Base-by-base conservation (phyloP, 2,113 vertebrate species). In the Oreochromis spilurus region DNA sequence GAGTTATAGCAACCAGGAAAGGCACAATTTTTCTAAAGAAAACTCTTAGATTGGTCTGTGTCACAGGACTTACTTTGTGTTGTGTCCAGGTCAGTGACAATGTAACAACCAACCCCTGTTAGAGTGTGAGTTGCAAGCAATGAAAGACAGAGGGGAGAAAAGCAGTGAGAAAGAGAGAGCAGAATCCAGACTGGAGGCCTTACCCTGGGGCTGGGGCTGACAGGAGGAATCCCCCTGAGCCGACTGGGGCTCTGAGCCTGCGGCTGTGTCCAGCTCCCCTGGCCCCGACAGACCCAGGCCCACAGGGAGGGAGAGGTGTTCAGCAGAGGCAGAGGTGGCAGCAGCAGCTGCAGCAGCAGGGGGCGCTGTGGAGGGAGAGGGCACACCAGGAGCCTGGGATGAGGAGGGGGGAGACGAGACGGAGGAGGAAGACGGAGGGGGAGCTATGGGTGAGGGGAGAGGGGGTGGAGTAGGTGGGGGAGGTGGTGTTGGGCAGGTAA, bases 301-400 rank as follows among this genome's bases (percentile, higher is more conserved):
- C 91, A 89, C 53, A 1, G 88, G 87, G 54, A 91, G 91, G 80
- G 91, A 90, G 84, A 92, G 90, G 87, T 89, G 92, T 87, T 94
- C 95, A 67, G 90, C 80, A 48, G 89, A 86, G 84, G 84, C 80
- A 48, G 88, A 86, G 84, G 84, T 54, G 83, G 91, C 14, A 14
- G 90, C 58, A 21, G 89, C 58, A 19, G 89, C 88, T 43, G 89
- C 84, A 17, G 94, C 89, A 83, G 97, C 97, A 95, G 96, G 97
- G 97, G 97, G 96, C 95, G 97, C 98, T 99, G 98, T 97, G 97
- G 97, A 97, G 97, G 98, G 97, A 99, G 97, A 98, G 97, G 97
- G 97, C 96, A 99, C 96, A 98, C 97, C 97, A 97, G 97, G 97
- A 97, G 98, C 97, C 97, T 98, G 99, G 98, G 97, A 97, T 97